These are phyloP conservation scores for Scleropages formosus DNA, from an alignment of 2,797 vertebrate species.

Conservation along the genomic window DNA sequence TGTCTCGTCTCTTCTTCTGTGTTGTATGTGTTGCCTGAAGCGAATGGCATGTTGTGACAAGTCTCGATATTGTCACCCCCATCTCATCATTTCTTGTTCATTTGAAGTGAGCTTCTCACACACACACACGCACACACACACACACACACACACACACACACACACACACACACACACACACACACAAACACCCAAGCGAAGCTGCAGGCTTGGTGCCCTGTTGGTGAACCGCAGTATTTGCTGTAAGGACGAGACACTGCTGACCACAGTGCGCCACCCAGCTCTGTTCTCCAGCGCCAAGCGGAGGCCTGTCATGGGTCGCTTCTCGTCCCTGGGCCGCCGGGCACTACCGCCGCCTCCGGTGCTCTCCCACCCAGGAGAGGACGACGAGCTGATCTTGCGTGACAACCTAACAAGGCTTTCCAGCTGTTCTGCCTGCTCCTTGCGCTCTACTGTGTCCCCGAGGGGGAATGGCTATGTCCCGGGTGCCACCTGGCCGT, in stretches of 20 bases:
- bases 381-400: conserved; percentile 94
- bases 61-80: too few relatives aligned
- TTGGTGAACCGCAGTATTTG: background rate
- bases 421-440: conserved; percentile 97
- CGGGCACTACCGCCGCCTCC: background rate
- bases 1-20: background rate
- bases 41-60: too few relatives aligned
- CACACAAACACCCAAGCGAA: too few relatives aligned
- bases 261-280: background rate
- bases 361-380: conserved; percentile 66
- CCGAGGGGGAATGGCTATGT: conserved; percentile 90
- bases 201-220: background rate
- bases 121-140: too few relatives aligned
- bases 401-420: conserved; percentile 98
- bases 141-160: too few relatives aligned
- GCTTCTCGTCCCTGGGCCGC: too few relatives aligned
- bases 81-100: too few relatives aligned
- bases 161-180: too few relatives aligned
- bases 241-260: background rate
- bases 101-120: too few relatives aligned
- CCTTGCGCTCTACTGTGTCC: conserved; percentile 86
- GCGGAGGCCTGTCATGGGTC: too few relatives aligned
- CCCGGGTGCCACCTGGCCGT: conserved; percentile 90
- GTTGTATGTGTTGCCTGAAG: too few relatives aligned
- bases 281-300: too few relatives aligned